phyloP scores from a whole-genome alignment of 37 sponge, comb jelly and placozoan species.

The Amphimedon queenslandica region DNA sequence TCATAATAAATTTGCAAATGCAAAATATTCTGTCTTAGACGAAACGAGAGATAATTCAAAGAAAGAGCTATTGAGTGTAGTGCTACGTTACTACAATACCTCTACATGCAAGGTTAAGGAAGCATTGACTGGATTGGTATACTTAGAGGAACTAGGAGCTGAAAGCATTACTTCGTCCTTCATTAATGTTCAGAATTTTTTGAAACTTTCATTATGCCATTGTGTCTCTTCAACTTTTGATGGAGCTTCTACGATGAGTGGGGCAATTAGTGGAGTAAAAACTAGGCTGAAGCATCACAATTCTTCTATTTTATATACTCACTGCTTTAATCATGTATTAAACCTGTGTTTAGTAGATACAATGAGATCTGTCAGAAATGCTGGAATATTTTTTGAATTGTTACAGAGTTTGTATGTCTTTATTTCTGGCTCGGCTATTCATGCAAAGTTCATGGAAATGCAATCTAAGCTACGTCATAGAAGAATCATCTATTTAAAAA shows the following conservation, averaged over 20 bases:
- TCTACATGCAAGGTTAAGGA: too few relatives aligned
- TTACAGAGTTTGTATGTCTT: neutral
- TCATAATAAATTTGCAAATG: too few relatives aligned
- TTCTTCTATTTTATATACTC: too few relatives aligned
- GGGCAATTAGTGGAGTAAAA: neutral
- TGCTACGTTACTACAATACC: too few relatives aligned
- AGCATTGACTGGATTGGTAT: too few relatives aligned
- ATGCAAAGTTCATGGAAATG: too few relatives aligned
- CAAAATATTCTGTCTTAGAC: too few relatives aligned
- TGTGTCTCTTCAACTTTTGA: neutral
- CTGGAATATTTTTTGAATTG: neutral
- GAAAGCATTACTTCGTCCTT: neutral
- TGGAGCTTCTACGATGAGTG: neutral
- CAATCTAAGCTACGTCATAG: too few relatives aligned
- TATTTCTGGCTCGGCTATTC: neutral
- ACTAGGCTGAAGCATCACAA: too few relatives aligned
- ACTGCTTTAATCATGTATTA: slow-evolving; percentile 3
- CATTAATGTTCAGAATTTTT: neutral
- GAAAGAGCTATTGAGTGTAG: neutral
- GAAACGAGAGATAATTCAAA: neutral
- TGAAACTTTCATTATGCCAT: neutral
- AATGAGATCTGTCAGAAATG: neutral
- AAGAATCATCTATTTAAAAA: too few relatives aligned
- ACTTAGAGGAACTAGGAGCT: too few relatives aligned
- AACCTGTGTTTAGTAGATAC: neutral